Evolutionary conservation across 2,888 invertebrate genomes (phyloP), one percentile per base, ranked within the genome.

Genomic region (Drosophila meridionalis): DNA sequence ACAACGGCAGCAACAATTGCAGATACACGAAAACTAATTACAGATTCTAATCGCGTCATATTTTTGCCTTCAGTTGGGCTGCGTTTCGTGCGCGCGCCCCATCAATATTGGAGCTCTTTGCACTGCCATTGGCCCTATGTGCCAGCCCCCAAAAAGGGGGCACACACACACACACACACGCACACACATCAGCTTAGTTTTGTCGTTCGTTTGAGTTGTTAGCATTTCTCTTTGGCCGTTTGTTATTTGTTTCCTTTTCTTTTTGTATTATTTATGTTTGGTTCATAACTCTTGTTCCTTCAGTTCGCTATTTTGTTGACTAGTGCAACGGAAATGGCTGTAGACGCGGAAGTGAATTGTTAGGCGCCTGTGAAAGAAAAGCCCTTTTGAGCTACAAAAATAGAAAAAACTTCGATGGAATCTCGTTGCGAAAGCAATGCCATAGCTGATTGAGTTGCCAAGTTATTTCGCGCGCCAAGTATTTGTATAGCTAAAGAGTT

Each of bases 31-130:
- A 89, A 88, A 90, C 89, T 91, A 90, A 91, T 90, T 90, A 90
- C 82, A 90, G 90, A 90, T 91, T 91, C 90, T 91, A 91, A 90
- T 90, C 90, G 89, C 91, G 91, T 91, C 91, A 87, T 86, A 90
- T 87, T 78, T 83, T 86, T 81, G 68, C 56, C 50, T 67, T 62
- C 67, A 77, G 73, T 79, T 67, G 20, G 68, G 66, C 66, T 65
- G 77, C 80, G 70, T 89, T 88, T 80, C 90, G 91, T 90, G 90
- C 72, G 82, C 83, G 78, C 73, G 76, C 66, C 80, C 91, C 87
- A 90, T 91, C 91, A 90, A 90, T 90, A 89, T 89, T 47, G 34
- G 20, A 56, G 61, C 42, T 26, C n/a, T 72, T 78, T 69, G 73
- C 81, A 12, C 38, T 38, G 38, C 11, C 42, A 80, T 72, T 34